phyloP scores from a whole-genome alignment of 2,113 vertebrate genomes.

The Ictalurus punctatus region DNA sequence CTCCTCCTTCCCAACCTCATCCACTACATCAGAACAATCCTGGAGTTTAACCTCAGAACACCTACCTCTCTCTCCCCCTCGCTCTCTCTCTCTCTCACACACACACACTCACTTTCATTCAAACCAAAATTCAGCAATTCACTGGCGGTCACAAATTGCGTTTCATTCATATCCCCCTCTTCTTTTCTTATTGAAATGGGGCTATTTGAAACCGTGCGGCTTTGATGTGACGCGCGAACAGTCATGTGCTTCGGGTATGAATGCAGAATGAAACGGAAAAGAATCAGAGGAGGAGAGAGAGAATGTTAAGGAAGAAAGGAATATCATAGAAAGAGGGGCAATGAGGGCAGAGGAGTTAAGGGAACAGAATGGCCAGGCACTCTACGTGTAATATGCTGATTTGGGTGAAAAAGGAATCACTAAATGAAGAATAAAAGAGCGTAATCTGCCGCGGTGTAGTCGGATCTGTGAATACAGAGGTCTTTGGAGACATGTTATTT shows the following conservation, averaged over 20 bases:
- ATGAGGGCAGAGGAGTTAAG: slow-evolving; percentile 28
- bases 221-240: background rate
- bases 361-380: slow-evolving; percentile 12
- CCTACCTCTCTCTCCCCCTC: slow-evolving; percentile 43
- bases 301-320: background rate
- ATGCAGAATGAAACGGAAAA: slow-evolving; percentile 40
- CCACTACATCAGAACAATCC: slow-evolving; percentile 38
- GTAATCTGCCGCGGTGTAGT: background rate
- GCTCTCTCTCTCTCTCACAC: slow-evolving; percentile 48
- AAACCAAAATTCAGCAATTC: background rate
- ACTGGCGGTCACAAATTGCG: background rate
- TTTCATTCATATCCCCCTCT: slow-evolving; percentile 59
- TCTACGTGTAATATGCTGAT: background rate
- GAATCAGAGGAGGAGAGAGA: background rate
- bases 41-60: background rate
- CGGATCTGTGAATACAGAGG: background rate
- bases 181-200: slow-evolving; percentile 33
- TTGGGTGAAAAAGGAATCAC: slow-evolving; percentile 2
- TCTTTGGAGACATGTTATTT: background rate
- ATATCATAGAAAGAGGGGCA: background rate
- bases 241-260: slow-evolving; percentile 20
- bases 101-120: background rate
- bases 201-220: background rate
- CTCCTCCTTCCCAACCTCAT: slow-evolving; percentile 25
- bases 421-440: slow-evolving; percentile 44